Evolutionary conservation across 2,797 vertebrate species (phyloP), one percentile per base, ranked within the genome.

Genomic region (Siniperca scherzeri): DNA sequence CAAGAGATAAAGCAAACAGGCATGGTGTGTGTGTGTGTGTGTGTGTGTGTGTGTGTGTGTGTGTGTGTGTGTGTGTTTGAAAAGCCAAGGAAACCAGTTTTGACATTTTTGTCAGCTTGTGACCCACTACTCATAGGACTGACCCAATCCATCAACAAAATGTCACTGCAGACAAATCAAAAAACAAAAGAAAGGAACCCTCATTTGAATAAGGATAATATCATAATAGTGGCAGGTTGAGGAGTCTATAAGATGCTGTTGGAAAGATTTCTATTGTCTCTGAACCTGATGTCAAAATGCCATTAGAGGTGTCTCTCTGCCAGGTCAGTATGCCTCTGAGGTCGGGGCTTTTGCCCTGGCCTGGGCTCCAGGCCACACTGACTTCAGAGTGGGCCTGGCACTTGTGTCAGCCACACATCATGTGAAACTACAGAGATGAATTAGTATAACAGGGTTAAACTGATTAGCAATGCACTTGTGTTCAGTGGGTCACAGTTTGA

Each of bases 31-130:
- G 66, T 79, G 69, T 74, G 73, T 79, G 57, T 82, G 48, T 64
- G 66, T 71, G 48, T 83, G 88, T 89, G 89, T 84, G 5, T 77
- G 74, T 75, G 66, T 88, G 48, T 83, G 88, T 89, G 89, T 84
- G 5, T 77, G 68, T 75, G 66, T 88, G 55, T 71, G 89, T 84
- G 2, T 77, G 74, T 75, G 67, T 88, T 74, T 89, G 80, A 89
- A 90, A 91, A 89, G 88, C 86, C 84, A 83, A 89, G 88, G 85
- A 94, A 95, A 94, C 92, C 89, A 86, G 89, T 93, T 95, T 93
- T 96, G 94, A 96, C 95, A 95, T 94, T 93, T 94, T 80, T 96
- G 95, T 96, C 95, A 96, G 94, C 89, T 94, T 94, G 90, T 96
- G 95, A 96, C 95, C 95, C 94, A 93, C 88, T 82, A 80, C 90